Evolutionary conservation across 2,113 vertebrate species (phyloP), one percentile per base, ranked within the genome.

Genomic region (Mesitornis unicolor): DNA sequence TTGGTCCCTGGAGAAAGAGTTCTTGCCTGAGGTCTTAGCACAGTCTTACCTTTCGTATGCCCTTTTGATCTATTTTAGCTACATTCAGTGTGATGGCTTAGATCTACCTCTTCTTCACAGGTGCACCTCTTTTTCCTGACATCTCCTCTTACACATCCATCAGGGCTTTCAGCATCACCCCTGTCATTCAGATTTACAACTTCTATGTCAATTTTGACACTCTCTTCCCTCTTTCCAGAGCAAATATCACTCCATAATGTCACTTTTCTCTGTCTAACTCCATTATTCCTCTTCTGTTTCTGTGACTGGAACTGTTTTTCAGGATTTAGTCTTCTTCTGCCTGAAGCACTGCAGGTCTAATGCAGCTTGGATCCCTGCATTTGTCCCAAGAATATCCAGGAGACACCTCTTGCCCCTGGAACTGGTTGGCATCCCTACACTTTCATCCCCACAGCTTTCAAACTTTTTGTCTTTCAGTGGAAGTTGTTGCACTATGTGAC

Each of bases 111-210:
- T 53, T 74, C 36, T 64, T 76, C 43, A 51, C 6, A 85, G 48
- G 16, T 60, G 40, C 43, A 18, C 53, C 28, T 60, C 28, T 53
- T 47, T 83, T 80, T 70, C 47, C 75, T 88, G 83, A 84, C 68
- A 88, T 86, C 50, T 73, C 24, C 59, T 90, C 22, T 60, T 75
- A 22, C 56, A 16, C 33, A 74, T 93, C 81, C 54, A 35, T 96
- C 93, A 94, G 45, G 0, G 0, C 17, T 75, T 96, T 94, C 65
- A 82, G 71, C 70, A 61, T 82, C 81, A 87, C 87, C 22, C 36
- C 56, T 91, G 77, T 91, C 93, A 89, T 19, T 96, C 84, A 89
- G 61, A n/a, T 81, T 95, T 94, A 87, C 26, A 87, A 53, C 19
- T 79, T n/a, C 25, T 31, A 2, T 83, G 69, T 85, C 57, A 79